A percentile compares a stretch with the other conserved stretches of the same genome.
Evolutionary conservation across 2,797 vertebrate genomes (phyloP).

Genomic region (Sitta carolinensis): DNA sequence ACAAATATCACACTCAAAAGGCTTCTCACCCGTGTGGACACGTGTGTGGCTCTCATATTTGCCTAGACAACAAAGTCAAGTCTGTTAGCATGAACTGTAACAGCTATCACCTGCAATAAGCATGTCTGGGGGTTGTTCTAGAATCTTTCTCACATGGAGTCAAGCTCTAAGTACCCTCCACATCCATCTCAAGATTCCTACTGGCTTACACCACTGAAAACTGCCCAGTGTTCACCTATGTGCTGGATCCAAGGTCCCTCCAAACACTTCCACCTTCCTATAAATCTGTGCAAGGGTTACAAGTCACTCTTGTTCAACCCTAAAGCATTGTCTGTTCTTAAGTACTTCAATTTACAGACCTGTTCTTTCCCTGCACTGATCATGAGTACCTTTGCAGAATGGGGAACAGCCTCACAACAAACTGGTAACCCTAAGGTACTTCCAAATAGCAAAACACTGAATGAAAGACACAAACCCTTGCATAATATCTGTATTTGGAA

Average conservation of each 20-base stretch:
- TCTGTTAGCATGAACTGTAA: neutral
- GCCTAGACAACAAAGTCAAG: slow-evolving; percentile 72
- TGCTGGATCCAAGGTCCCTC: neutral
- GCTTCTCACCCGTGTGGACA: slow-evolving; percentile 97
- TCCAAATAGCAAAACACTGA: neutral
- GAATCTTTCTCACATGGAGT: neutral
- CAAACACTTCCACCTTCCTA: neutral
- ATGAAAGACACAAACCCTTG: neutral
- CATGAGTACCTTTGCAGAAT: neutral
- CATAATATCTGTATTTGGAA: neutral
- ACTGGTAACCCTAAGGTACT: neutral
- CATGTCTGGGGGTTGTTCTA: neutral
- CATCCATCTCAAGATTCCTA: neutral
- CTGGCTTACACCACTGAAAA: neutral
- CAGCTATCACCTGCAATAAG: neutral
- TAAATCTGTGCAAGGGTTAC: neutral
- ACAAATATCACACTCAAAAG: slow-evolving; percentile 96
- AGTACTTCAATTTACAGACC: neutral
- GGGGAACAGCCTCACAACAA: neutral
- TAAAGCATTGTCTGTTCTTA: neutral
- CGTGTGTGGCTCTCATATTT: slow-evolving; percentile 97
- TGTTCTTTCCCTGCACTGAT: neutral
- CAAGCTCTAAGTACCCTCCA: neutral
- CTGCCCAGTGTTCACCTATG: neutral
- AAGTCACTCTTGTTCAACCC: neutral